Evolutionary conservation across 2,113 vertebrate genomes (phyloP).

Genomic region (Cervus canadensis): DNA sequence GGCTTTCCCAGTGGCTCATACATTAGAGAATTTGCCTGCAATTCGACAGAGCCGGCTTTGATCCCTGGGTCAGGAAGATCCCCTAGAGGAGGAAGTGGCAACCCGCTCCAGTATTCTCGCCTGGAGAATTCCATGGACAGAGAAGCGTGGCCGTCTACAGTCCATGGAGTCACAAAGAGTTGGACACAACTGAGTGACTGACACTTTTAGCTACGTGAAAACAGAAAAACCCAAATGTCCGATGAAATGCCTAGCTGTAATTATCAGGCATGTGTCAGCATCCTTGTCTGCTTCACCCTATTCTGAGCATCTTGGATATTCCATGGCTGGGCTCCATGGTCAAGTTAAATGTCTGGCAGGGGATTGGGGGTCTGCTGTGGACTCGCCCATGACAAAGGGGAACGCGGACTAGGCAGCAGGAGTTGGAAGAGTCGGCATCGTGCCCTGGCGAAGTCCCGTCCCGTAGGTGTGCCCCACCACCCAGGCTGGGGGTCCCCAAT

Average conservation of each 20-base stretch:
- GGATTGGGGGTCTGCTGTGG: neutral
- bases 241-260: rapidly evolving
- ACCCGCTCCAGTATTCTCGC: neutral
- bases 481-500: neutral
- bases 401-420: rapidly evolving
- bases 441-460: rapidly evolving
- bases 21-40: neutral
- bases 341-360: neutral
- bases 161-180: neutral
- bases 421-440: neutral
- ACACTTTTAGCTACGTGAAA: neutral
- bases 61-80: neutral
- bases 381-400: rapidly evolving
- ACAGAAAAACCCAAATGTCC: rapidly evolving
- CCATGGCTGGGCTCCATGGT: neutral
- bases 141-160: neutral
- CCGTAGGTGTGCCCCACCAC: rapidly evolving
- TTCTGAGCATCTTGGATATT: neutral
- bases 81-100: neutral
- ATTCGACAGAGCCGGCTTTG: neutral
- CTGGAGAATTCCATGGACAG: neutral
- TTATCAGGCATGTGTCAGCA: rapidly evolving
- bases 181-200: neutral
- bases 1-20: neutral
- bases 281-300: rapidly evolving